Evolutionary conservation across 2,888 invertebrate genomes (phyloP).

Genomic region (Harpalus rubripes): DNA sequence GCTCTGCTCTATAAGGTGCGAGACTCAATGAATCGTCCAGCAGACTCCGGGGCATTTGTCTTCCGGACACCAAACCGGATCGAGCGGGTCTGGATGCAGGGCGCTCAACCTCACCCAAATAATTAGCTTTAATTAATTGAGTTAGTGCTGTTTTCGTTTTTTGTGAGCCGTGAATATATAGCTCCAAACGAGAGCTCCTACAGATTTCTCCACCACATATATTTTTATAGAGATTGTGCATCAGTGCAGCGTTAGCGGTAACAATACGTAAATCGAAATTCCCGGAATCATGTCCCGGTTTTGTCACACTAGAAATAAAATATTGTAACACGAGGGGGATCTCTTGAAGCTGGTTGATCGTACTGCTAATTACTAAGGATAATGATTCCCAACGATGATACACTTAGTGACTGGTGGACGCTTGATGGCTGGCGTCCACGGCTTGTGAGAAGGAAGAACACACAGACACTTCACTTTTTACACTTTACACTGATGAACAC

Average conservation of each 20-base stretch:
- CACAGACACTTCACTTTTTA: too few species aligned
- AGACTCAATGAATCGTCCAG: constrained; percentile 57
- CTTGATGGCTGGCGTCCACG: too few species aligned
- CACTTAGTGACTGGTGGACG: too few species aligned
- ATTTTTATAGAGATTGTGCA: background rate
- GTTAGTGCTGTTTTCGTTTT: constrained; percentile 48
- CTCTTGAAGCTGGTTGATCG: too few species aligned
- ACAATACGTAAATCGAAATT: background rate
- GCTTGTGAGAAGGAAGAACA: too few species aligned
- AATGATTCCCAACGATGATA: too few species aligned
- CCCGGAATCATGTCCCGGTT: too few species aligned
- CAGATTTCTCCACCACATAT: constrained; percentile 31
- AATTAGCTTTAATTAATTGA: constrained; percentile 61
- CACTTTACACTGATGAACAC: too few species aligned
- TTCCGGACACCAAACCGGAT: constrained; percentile 35
- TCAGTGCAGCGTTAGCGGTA: background rate
- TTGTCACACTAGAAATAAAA: too few species aligned
- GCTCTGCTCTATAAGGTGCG: constrained; percentile 41
- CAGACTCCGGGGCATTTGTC: constrained; percentile 54
- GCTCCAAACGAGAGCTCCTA: background rate
- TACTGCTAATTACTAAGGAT: too few species aligned
- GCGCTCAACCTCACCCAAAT: constrained; percentile 50
- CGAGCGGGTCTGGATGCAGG: background rate
- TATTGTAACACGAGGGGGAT: too few species aligned
- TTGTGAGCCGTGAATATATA: constrained; percentile 50